Base-by-base conservation (phyloP, 2,888 invertebrate species). In the Operophtera brumata region DNA sequence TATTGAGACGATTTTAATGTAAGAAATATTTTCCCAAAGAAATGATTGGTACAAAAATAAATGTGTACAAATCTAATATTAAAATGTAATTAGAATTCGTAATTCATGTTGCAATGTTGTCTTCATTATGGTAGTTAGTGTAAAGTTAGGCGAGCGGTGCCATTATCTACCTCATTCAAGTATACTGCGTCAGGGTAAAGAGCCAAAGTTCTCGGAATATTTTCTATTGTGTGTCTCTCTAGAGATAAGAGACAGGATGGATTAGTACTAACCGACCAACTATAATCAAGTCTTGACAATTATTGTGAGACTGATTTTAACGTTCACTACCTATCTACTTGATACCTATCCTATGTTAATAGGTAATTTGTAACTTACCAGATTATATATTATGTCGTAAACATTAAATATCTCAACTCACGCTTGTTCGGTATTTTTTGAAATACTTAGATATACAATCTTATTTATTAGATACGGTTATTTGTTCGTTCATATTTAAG, bases 31-130 rank as follows among this genome's bases (percentile, higher is more conserved):
- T 86, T 84, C 78, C 88, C 90, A 90, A 90, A 90, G 88, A 90
- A 87, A 88, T 86, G 77, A 86, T 88, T 86, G 88, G 90, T 90
- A 90, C 90, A 90, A 90, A 90, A 73, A 70, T 78, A 69, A 75
- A 87, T 76, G 79, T 90, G 90, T 89, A 90, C 90, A 90, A 90
- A 89, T 84, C 80, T 80, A 82, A 80, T 71, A 65, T 72, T 78
- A 80, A 34, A 71, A 75, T 75, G 2, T 20, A 20, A 20, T 80
- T 86, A 86, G 81, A 69, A 73, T 70, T 82, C 77, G 81, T 85
- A 82, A 87, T 80, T 80, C 67, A 85, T 85, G 90, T 89, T 86
- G 79, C 79, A 82, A 86, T 86, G 87, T 89, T 89, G 80, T 85
- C 75, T 11, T 36, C 1, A 75, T 81, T 61, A 64, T 62, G 71